Evolutionary conservation across 2,113 vertebrate species (phyloP), one percentile per base, ranked within the genome.

Genomic region (Forbesichthys papilliferus): DNA sequence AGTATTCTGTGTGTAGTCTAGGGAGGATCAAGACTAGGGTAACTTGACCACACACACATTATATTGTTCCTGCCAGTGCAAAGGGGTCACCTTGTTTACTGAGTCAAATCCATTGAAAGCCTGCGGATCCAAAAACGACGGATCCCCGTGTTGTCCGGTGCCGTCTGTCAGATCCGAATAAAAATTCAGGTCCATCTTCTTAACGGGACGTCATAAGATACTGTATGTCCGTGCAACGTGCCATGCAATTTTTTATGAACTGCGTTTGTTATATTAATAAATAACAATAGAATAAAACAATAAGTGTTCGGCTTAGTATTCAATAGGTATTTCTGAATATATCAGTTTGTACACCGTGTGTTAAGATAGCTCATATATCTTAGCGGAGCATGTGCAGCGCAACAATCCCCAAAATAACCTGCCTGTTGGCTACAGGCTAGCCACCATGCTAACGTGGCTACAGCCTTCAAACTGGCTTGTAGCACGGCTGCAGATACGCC

Each of bases 171-270:
- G 81, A 81, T 92, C 91, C 14, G 92, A 89, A 79, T 93, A 93
- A 80, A 93, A 93, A 88, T 92, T 90, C 53, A 93, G 88, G 80
- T 93, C 92, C 92, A 93, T 93, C 27, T 68, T 77, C 66, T 80
- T 59, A 84, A 34, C 73, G 0, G 74, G 69, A 71, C 72, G 73
- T 83, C 76, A 78, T 82, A 42, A 71, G 72, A 49, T 60, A 74
- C 36, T 42, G 36, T 42, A 42, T 18, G 61, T 70, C 53, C 64
- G 33, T 34, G 47, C 46, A 52, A 60, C 52, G 42, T 12, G 59
- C 68, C 57, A 11, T 8, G 14, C 33, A n/a, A 27, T 27, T 2
- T 27, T 27, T 27, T 27, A 2, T 9, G 0, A 5, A 4, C 47
- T 36, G 18, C 55, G 16, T n/a, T 54, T 54, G 52, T 27, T 27